A percentile compares a stretch with the other conserved stretches of the same genome.
phyloP scores from a whole-genome alignment of 2,113 vertebrate genomes.

The Rutilus rutilus region DNA sequence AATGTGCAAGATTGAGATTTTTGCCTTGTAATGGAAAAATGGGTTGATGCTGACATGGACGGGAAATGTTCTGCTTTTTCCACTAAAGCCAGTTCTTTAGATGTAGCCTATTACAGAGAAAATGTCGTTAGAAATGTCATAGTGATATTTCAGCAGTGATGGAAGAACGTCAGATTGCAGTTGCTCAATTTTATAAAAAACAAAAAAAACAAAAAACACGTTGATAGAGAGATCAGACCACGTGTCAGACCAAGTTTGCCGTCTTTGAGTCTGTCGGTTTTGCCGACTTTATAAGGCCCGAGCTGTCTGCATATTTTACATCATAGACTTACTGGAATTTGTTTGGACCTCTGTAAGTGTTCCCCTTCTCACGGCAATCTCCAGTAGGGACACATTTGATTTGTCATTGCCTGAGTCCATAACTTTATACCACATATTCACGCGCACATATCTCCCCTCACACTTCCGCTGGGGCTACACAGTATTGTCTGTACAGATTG shows the following conservation, averaged over 20 bases:
- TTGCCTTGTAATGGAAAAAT: conserved; percentile 5
- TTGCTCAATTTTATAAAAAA: neutral
- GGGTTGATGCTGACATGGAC: neutral
- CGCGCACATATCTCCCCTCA: neutral
- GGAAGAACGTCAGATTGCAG: neutral
- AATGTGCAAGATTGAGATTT: neutral
- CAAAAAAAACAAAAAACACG: too few species aligned
- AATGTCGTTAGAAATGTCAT: neutral
- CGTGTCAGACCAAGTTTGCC: neutral
- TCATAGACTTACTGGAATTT: neutral
- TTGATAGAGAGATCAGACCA: conserved; percentile 5
- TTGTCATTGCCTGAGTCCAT: conserved; percentile 33
- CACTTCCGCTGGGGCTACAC: neutral
- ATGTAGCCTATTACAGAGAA: neutral
- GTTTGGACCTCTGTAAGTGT: conserved; percentile 1
- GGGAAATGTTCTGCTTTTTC: neutral
- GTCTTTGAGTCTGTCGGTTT: neutral
- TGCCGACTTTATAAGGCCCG: neutral
- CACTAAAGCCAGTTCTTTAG: neutral
- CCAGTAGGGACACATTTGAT: neutral
- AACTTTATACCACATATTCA: neutral
- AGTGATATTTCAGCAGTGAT: neutral
- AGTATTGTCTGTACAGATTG: neutral
- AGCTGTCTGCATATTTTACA: neutral
- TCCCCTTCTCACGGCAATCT: neutral